Conservation (phyloP, 2,113 vertebrate species). For the Lates calcarifer region DNA sequence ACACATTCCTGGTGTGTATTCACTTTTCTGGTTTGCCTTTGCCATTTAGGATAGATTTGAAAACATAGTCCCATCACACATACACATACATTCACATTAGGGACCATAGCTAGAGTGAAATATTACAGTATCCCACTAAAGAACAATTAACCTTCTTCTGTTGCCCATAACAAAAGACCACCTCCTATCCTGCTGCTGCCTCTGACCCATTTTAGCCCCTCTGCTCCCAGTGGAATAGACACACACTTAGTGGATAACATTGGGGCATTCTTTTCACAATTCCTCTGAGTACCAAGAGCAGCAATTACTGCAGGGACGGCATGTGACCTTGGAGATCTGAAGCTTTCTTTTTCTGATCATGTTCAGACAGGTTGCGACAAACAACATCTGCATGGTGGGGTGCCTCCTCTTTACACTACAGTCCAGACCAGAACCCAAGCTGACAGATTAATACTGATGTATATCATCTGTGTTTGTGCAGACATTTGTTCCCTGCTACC, state of each 20-base stretch:
- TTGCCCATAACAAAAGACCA: conserved; percentile 62
- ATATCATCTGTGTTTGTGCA: conserved; percentile 71
- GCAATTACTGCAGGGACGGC: conserved; percentile 58
- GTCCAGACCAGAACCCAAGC: conserved; percentile 58
- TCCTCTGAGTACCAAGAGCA: conserved; percentile 52
- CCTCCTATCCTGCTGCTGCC: conserved; percentile 47
- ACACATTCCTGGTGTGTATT: not conserved
- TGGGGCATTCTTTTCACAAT: conserved; percentile 48
- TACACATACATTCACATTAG: not conserved
- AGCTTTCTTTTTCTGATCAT: conserved; percentile 46
- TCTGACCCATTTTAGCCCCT: conserved; percentile 44
- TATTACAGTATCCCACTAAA: conserved; percentile 58
- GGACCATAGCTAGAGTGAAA: conserved; percentile 49
- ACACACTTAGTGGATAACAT: conserved; percentile 57
- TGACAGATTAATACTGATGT: conserved; percentile 72
- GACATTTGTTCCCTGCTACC: conserved; percentile 17
- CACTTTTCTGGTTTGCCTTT: conserved; percentile 41
- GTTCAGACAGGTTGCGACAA: conserved; percentile 58
- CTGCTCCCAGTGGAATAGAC: conserved; percentile 48
- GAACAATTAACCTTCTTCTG: conserved; percentile 65
- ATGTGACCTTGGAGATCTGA: conserved; percentile 59
- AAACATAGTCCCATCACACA: not conserved
- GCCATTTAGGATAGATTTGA: conserved; percentile 20
- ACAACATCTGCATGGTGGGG: conserved; percentile 72
- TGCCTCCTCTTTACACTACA: conserved; percentile 18